A percentile compares a stretch with the other conserved stretches of the same genome.
phyloP scores from a whole-genome alignment of 2,113 vertebrate species.

The Amphiprion ocellaris region DNA sequence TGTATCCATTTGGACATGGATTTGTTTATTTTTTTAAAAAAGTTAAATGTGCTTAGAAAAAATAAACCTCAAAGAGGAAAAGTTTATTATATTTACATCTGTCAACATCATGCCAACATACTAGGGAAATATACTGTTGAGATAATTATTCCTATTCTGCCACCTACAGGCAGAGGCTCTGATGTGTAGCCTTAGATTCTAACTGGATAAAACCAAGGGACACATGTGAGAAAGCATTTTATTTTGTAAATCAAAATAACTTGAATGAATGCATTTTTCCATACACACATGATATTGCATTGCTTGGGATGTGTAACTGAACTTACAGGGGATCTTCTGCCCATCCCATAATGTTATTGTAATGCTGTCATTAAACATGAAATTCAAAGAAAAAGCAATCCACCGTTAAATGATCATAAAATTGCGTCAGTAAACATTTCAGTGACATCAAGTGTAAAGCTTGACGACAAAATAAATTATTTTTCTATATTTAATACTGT shows the following conservation, averaged over 20 bases:
- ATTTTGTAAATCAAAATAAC: slow-evolving; percentile 14
- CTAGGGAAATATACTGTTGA: too few species aligned
- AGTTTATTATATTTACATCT: too few species aligned
- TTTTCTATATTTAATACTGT: background rate
- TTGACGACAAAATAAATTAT: background rate
- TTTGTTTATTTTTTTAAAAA: too few species aligned
- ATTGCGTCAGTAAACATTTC: background rate
- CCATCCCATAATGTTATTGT: background rate
- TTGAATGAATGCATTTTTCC: background rate
- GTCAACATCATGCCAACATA: too few species aligned
- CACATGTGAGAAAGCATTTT: slow-evolving; percentile 5
- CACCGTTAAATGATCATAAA: background rate
- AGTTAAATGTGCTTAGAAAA: background rate
- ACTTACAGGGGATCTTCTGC: background rate
- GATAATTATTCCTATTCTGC: slow-evolving; percentile 26
- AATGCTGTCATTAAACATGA: background rate
- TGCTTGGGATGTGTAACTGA: background rate
- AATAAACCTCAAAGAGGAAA: background rate
- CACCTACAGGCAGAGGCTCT: slow-evolving; percentile 54
- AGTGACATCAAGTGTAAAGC: background rate
- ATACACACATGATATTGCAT: background rate
- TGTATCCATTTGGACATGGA: background rate
- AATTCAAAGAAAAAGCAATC: background rate
- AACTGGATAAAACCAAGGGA: background rate
- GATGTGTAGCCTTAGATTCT: background rate